Conservation (phyloP, 2,797 vertebrate species). For the Lepilemur ruficaudatus region DNA sequence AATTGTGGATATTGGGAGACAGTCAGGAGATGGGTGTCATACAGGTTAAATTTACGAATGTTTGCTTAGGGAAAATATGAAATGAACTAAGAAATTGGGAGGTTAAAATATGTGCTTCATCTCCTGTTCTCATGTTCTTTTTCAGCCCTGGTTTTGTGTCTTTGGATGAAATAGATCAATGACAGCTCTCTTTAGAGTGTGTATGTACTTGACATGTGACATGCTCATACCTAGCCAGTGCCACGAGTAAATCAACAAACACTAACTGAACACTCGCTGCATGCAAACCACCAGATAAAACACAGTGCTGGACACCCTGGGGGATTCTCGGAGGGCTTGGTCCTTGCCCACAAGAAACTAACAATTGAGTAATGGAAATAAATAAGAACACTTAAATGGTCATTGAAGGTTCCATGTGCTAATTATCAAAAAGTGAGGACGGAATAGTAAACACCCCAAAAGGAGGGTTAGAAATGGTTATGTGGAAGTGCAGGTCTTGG, state of each 20-base stretch:
- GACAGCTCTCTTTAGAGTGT: not conserved
- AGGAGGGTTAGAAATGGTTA: not conserved
- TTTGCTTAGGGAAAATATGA: conserved; percentile 68
- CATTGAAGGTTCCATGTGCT: not conserved
- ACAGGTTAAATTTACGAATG: conserved; percentile 9
- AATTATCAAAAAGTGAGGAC: not conserved
- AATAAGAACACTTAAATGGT: not conserved
- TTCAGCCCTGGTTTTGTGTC: conserved; percentile 26
- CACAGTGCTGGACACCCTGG: not conserved
- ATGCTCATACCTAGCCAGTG: not conserved
- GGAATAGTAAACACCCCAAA: not conserved
- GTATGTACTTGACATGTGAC: not conserved
- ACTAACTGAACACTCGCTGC: not conserved
- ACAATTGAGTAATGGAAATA: not conserved
- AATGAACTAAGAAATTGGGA: conserved; percentile 45
- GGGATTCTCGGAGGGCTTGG: not conserved
- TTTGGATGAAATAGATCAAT: not conserved
- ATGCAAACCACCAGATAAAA: not conserved
- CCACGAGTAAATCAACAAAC: not conserved
- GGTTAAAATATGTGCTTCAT: conserved; percentile 22
- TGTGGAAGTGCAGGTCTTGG: not conserved
- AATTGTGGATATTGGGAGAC: not conserved
- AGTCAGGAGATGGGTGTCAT: conserved; percentile 20
- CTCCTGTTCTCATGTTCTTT: conserved; percentile 45
- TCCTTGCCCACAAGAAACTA: not conserved